Evolutionary conservation across 2,113 vertebrate genomes (phyloP).

Genomic region (Nesoenas mayeri): DNA sequence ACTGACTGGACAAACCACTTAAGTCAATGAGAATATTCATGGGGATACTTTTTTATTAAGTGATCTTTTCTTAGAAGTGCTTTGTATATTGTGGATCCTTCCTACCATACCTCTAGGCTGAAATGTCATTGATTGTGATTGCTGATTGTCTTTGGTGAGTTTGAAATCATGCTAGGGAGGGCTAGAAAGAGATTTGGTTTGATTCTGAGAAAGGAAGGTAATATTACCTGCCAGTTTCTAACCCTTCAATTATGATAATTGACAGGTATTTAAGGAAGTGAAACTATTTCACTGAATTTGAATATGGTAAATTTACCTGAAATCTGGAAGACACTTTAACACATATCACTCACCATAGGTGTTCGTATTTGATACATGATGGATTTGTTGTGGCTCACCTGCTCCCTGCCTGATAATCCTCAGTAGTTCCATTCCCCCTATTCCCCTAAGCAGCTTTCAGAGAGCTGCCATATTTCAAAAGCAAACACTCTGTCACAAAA

Average conservation of each 20-base stretch:
- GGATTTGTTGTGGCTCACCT: neutral
- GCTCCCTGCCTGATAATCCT: neutral
- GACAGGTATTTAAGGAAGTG: neutral
- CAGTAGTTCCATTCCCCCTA: neutral
- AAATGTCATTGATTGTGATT: neutral
- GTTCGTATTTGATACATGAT: neutral
- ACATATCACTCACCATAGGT: neutral
- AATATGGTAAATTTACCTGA: conserved; percentile 54
- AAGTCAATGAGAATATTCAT: neutral
- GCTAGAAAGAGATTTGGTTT: neutral
- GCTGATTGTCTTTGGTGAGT: neutral
- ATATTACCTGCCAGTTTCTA: neutral
- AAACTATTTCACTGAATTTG: neutral
- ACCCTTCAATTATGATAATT: neutral
- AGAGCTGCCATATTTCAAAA: neutral
- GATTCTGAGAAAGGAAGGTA: neutral
- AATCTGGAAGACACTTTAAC: conserved; percentile 31
- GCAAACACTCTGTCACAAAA: neutral
- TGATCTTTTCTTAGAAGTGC: neutral
- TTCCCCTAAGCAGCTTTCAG: neutral
- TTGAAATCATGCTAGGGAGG: neutral
- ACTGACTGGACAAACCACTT: neutral
- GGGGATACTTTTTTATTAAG: neutral
- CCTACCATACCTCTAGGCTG: neutral
- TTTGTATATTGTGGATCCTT: neutral